phyloP scores from a whole-genome alignment of 1,140 invertebrate genomes.

The Papilio polyxenes region DNA sequence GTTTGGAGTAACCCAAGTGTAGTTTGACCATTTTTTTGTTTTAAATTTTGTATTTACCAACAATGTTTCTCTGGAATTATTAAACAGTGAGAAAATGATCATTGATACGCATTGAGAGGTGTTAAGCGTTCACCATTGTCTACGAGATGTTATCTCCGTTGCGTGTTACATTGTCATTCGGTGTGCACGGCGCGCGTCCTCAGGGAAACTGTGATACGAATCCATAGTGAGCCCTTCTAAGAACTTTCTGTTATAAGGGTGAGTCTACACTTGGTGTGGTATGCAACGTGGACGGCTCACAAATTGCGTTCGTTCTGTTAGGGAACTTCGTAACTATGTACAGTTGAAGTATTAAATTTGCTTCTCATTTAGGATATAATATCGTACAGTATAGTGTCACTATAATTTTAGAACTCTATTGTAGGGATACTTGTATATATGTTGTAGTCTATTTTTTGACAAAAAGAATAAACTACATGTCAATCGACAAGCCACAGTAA shows the following conservation, averaged over 20 bases:
- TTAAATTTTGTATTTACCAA: background rate
- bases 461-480: too few relatives aligned
- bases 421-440: too few relatives aligned
- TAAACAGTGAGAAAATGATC: constrained; percentile 13
- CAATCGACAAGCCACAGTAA: too few relatives aligned
- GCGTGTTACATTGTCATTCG: constrained; percentile 55
- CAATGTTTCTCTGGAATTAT: background rate
- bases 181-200: constrained; percentile 40
- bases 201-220: constrained; percentile 41
- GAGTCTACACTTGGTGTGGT: background rate
- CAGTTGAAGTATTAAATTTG: too few relatives aligned
- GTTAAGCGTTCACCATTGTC: constrained; percentile 60
- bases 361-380: too few relatives aligned
- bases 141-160: constrained; percentile 56
- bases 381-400: too few relatives aligned
- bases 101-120: constrained; percentile 46
- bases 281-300: background rate
- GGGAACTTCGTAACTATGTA: too few relatives aligned
- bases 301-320: too few relatives aligned
- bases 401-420: too few relatives aligned
- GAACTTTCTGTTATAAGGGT: constrained; percentile 47
- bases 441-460: too few relatives aligned
- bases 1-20: too few relatives aligned
- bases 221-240: constrained; percentile 51
- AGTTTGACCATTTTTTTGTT: too few relatives aligned